Evolutionary conservation across 2,113 vertebrate genomes (phyloP), one percentile per base, ranked within the genome.

Genomic region (Centrocercus urophasianus): DNA sequence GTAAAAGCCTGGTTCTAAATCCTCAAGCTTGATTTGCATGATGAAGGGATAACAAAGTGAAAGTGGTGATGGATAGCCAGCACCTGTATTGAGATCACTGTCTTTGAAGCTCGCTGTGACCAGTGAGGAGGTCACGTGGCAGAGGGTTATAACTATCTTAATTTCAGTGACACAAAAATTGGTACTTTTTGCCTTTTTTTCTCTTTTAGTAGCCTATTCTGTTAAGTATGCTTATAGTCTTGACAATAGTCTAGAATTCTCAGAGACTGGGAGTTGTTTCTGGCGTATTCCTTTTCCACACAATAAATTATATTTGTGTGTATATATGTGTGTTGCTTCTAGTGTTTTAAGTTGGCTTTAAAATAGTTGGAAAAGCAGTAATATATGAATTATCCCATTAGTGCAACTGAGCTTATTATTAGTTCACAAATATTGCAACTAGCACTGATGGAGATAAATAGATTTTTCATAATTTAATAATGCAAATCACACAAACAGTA

Each of bases 361-460:
- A 97, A 97, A 93, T 79, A 97, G 95, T 96, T 94, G 88, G 93
- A 95, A 97, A 77, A 84, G 83, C 75, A 92, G 88, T 93, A 97
- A 97, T 71, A 96, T 91, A 97, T 94, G 73, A 81, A 64, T 93
- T 90, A 83, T 89, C 88, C 86, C 93, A 93, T 97, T 97, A 97
- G 96, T 80, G 89, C 32, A 42, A 71, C 80, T 88, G 80, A 60
- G 69, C 59, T 89, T 87, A 96, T 97, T 97, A 94, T 95, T 97
- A 97, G 97, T 97, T 97, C 92, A 94, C 97, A 97, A 98, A 98
- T 97, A 97, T 96, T 98, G 97, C 97, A 97, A 97, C 92, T 92
- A 97, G 80, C 95, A 91, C 81, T 95, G 96, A 97, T 96, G 92
- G 96, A 98, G 93, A 97, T 90, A 93, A 97, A 97, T 97, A 63